Conservation (phyloP, 2,113 vertebrate genomes). For the Callithrix jacchus region DNA sequence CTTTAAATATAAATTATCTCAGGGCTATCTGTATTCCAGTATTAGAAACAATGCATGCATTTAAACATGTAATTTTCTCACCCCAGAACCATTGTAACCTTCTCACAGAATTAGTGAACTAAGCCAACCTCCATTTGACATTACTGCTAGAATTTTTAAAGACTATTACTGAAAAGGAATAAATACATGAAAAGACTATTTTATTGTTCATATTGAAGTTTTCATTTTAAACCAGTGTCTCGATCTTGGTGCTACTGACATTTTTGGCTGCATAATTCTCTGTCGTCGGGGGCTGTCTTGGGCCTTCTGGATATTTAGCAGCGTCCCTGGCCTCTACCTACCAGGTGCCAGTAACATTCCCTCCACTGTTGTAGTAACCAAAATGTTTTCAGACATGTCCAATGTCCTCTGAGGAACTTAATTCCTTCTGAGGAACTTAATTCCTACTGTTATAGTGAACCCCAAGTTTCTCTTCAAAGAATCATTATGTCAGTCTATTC, state of each 20-base stretch:
- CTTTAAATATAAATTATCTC: not conserved
- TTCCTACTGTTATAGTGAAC: not conserved
- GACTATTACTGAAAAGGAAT: not conserved
- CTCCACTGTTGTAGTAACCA: not conserved
- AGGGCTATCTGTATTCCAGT: not conserved
- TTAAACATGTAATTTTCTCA: not conserved
- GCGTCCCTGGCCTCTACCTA: not conserved
- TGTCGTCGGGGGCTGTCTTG: not conserved
- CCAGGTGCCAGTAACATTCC: not conserved
- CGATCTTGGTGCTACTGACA: not conserved
- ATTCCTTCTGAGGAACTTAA: not conserved
- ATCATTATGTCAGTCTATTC: too few species aligned
- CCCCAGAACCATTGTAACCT: not conserved
- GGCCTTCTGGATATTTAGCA: not conserved
- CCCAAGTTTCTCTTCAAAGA: too few species aligned
- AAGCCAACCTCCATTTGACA: not conserved
- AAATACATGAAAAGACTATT: not conserved
- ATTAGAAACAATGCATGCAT: not conserved
- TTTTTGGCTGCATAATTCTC: not conserved
- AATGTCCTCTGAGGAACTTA: not conserved
- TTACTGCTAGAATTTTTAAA: not conserved
- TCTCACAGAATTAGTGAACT: not conserved
- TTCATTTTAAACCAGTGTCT: not conserved
- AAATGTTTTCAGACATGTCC: not conserved
- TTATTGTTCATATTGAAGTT: not conserved